Percentiles rank a stretch among this genome's conserved stretches.
Conservation (phyloP, 2,888 invertebrate genomes). For the Cantharis lateralis region DNA sequence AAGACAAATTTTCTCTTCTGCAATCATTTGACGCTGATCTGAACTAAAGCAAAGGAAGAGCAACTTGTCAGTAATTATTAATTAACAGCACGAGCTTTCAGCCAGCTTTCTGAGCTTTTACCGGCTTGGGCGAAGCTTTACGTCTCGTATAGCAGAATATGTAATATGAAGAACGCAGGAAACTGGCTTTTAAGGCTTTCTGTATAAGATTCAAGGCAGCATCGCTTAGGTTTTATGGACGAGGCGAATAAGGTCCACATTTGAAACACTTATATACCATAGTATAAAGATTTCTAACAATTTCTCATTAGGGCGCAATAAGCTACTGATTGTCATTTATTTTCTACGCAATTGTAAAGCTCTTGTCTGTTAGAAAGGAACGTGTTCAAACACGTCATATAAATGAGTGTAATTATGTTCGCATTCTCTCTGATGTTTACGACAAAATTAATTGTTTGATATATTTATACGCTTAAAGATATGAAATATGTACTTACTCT, state of each 20-base stretch:
- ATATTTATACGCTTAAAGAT: constrained; percentile 28
- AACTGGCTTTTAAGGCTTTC: constrained; percentile 33
- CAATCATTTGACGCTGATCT: constrained; percentile 42
- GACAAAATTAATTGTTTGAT: constrained; percentile 35
- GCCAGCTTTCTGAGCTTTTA: constrained; percentile 60
- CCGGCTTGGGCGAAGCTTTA: constrained; percentile 56
- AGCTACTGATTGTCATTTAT: constrained; percentile 56
- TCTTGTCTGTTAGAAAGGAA: constrained; percentile 47
- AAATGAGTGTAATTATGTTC: constrained; percentile 50
- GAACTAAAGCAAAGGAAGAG: constrained; percentile 57
- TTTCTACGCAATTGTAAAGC: constrained; percentile 54
- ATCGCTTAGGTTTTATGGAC: constrained; percentile 25
- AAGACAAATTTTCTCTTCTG: constrained; percentile 8
- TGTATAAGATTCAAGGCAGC: constrained; percentile 20
- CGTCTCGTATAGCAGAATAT: constrained; percentile 53
- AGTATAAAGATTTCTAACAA: constrained; percentile 55
- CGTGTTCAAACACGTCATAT: constrained; percentile 52
- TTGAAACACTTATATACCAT: constrained; percentile 32
- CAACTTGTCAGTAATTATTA: constrained; percentile 61
- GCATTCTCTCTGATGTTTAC: constrained; percentile 26
- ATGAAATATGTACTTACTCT: constrained; percentile 25
- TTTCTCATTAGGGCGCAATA: constrained; percentile 56
- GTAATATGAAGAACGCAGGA: constrained; percentile 48
- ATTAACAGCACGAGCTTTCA: constrained; percentile 60
- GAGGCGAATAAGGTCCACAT: constrained; percentile 36